Evolutionary conservation across 1,140 invertebrate genomes (phyloP).

Genomic region (Globodera ellingtonae): DNA sequence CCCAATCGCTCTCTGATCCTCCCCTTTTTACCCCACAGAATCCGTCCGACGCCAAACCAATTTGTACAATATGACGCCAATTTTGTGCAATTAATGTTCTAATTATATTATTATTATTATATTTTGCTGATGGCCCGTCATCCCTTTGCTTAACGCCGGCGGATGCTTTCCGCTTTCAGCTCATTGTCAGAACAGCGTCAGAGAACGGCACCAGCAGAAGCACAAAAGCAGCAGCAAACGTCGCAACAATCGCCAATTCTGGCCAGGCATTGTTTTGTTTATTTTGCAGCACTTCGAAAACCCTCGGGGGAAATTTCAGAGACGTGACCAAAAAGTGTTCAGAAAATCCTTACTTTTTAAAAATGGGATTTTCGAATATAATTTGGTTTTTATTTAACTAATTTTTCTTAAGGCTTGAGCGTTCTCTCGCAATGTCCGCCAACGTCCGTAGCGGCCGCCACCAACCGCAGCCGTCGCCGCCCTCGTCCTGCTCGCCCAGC

Average conservation of each 20-base stretch:
- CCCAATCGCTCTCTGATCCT: neutral
- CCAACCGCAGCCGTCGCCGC: neutral
- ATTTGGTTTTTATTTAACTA: neutral
- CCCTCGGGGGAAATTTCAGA: too few species aligned
- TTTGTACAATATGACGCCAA: too few species aligned
- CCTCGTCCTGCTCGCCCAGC: neutral
- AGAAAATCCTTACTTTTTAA: neutral
- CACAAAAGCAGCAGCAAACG: neutral
- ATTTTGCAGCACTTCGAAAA: too few species aligned
- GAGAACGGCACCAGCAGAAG: neutral
- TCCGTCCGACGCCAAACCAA: too few species aligned
- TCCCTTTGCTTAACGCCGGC: neutral
- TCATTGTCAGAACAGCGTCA: neutral
- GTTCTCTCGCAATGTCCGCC: conserved; percentile 14
- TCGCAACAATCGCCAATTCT: neutral
- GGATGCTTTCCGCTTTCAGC: neutral
- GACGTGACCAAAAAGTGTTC: too few species aligned
- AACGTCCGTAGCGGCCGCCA: neutral
- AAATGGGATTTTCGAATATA: too few species aligned
- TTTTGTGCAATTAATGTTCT: neutral
- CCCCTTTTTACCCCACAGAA: neutral
- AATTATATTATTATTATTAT: conserved; percentile 1
- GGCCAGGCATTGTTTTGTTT: neutral
- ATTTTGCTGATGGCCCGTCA: neutral
- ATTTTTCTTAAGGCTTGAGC: conserved; percentile 11